phyloP scores from a whole-genome alignment of 2,113 vertebrate genomes.

The Tychaedon coryphoeus region DNA sequence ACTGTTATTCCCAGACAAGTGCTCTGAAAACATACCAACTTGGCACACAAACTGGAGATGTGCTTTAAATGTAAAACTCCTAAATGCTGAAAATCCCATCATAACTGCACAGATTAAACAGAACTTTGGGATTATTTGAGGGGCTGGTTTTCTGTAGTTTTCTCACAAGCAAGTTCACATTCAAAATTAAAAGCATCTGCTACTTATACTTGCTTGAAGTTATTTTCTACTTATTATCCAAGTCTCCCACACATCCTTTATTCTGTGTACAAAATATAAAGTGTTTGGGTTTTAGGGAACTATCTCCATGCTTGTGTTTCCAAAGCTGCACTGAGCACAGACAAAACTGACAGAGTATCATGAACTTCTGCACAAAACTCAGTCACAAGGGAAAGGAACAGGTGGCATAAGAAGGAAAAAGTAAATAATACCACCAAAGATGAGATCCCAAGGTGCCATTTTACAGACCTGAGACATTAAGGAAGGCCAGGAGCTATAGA shows the following conservation, averaged over 20 bases:
- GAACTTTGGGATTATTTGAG: not conserved
- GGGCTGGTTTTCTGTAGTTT: not conserved
- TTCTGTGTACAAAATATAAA: not conserved
- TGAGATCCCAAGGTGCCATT: not conserved
- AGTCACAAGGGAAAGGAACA: not conserved
- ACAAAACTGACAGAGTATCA: not conserved
- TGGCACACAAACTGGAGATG: not conserved
- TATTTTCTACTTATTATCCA: not conserved
- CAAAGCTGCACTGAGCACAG: not conserved
- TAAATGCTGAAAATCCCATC: not conserved
- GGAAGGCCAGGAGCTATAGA: not conserved
- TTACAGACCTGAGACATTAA: not conserved
- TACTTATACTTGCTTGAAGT: not conserved
- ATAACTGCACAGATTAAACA: not conserved
- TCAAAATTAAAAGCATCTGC: not conserved
- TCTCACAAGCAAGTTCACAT: not conserved
- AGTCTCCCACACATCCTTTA: not conserved
- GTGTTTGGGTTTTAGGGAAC: not conserved
- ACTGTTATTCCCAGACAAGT: not conserved
- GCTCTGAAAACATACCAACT: not conserved
- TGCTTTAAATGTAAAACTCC: not conserved
- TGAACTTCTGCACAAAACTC: not conserved
- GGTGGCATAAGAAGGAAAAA: not conserved
- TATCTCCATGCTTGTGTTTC: rapidly evolving
- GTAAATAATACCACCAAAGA: not conserved